Evolutionary conservation across 2,888 invertebrate species (phyloP).

Genomic region (Caenorhabditis becei): DNA sequence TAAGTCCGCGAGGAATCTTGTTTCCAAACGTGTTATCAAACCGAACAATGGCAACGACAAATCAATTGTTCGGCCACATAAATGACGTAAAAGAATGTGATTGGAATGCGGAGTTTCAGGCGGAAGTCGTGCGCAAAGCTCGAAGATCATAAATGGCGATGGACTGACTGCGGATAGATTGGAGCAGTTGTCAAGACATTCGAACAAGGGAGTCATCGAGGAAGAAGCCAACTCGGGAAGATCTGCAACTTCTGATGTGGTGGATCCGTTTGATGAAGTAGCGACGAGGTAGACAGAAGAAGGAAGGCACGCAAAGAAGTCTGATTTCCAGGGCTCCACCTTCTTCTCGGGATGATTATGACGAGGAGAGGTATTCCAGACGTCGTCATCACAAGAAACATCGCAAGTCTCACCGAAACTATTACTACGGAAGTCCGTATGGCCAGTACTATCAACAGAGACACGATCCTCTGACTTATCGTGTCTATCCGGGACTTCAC

Average conservation of each 20-base stretch:
- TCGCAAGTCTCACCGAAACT: conserved; percentile 28
- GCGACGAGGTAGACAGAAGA: conserved; percentile 38
- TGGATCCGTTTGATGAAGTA: conserved; percentile 51
- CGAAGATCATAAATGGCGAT: conserved; percentile 57
- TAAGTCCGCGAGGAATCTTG: conserved; percentile 22
- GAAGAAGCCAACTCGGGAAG: conserved; percentile 51
- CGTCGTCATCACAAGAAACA: conserved; percentile 49
- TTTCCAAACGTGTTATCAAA: not conserved
- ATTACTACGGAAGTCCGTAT: conserved; percentile 41
- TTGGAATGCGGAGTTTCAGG: not conserved
- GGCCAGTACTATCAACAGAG: conserved; percentile 49
- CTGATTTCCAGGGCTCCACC: conserved; percentile 47
- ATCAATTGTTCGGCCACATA: not conserved
- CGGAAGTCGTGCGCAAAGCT: conserved; percentile 40
- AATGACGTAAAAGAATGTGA: not conserved
- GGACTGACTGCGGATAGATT: conserved; percentile 57
- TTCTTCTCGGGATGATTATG: conserved; percentile 32
- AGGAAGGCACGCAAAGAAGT: not conserved
- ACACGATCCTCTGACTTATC: conserved; percentile 35
- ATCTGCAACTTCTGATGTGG: conserved; percentile 14
- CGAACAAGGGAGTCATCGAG: conserved; percentile 56
- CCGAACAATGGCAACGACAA: conserved; percentile 17
- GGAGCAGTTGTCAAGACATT: conserved; percentile 50
- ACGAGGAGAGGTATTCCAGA: conserved; percentile 30
- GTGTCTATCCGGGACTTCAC: conserved; percentile 67